Percentiles rank a stretch among this genome's conserved stretches.
phyloP scores from a whole-genome alignment of 2,113 vertebrate genomes.

The Limanda limanda region DNA sequence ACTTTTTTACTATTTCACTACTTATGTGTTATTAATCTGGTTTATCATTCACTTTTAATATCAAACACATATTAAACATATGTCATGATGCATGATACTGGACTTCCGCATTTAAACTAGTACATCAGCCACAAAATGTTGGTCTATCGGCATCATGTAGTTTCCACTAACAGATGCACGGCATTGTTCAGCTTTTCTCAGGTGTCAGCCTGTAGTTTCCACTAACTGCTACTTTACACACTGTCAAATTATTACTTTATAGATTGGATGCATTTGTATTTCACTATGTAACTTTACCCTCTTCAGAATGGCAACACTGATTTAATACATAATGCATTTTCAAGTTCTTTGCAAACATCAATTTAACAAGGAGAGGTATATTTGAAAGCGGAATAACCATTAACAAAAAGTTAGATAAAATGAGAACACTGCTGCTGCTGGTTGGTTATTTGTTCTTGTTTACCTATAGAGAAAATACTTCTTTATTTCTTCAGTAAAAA shows the following conservation, averaged over 20 bases:
- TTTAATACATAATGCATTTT: neutral
- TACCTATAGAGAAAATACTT: neutral
- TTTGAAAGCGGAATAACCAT: neutral
- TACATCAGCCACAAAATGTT: slow-evolving; percentile 25
- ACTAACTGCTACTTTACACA: neutral
- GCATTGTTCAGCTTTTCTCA: rapidly evolving
- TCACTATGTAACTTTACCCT: no score
- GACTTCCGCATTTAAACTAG: neutral
- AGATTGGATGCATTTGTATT: no score
- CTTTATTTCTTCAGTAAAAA: neutral
- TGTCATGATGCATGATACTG: neutral
- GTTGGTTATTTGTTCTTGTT: neutral
- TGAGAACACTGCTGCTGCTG: neutral
- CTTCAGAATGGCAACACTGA: neutral
- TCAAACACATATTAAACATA: neutral
- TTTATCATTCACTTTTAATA: neutral
- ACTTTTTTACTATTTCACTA: neutral
- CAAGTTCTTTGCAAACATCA: neutral
- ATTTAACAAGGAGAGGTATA: neutral
- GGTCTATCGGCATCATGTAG: no score
- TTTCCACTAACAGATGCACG: neutral
- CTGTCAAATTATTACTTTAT: no score
- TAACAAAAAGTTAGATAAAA: neutral
- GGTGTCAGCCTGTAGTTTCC: neutral
- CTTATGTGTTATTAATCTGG: neutral